Percentiles rank a stretch among this genome's conserved stretches.
These are phyloP conservation scores for Pygoscelis antarcticus DNA, from an alignment of 2,113 vertebrate genomes.

Conservation along the genomic window DNA sequence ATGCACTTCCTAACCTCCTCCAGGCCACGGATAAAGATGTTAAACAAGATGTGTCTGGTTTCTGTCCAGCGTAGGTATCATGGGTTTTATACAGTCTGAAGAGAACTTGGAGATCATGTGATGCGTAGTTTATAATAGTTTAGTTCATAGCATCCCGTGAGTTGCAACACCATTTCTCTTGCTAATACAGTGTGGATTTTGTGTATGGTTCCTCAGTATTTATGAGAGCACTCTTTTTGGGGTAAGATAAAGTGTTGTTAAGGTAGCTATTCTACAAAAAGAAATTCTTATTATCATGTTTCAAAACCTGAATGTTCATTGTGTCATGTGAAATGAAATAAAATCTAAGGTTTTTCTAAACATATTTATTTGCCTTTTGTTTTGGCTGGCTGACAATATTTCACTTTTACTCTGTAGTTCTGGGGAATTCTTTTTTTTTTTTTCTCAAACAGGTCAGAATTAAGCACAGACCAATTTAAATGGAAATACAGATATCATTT, in stretches of 20 bases:
- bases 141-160: slow-evolving; percentile 12
- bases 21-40: neutral
- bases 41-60: neutral
- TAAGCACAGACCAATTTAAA: neutral
- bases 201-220: neutral
- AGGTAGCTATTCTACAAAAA: neutral
- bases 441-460: neutral
- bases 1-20: neutral
- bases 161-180: neutral
- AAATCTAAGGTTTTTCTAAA: neutral
- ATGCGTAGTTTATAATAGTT: slow-evolving; percentile 6
- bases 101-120: neutral
- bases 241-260: neutral
- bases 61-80: neutral
- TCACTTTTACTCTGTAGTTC: neutral
- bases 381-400: neutral
- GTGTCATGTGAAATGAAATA: neutral
- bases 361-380: neutral
- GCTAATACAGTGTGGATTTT: slow-evolving; percentile 18
- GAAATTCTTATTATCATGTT: neutral
- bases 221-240: neutral
- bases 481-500: neutral
- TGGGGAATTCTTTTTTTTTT: neutral
- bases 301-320: neutral
- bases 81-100: neutral